Base-by-base conservation (phyloP, 2,797 vertebrate genomes). In the Allobates femoralis region DNA sequence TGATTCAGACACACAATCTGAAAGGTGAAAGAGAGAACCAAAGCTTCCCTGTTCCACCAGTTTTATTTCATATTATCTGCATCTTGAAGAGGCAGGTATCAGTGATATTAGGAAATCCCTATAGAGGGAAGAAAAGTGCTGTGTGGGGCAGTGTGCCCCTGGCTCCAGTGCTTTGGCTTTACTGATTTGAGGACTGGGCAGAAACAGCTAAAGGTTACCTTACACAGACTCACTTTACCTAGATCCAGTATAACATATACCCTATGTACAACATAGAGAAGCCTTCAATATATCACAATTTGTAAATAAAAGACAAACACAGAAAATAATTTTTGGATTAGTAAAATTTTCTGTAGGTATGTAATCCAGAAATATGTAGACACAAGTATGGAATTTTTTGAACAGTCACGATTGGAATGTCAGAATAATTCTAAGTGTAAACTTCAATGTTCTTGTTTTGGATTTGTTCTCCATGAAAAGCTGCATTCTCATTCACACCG, bases 381-480 rank as follows among this genome's bases (percentile, higher is more conserved):
- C 62, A 83, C 55, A 71, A 78, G 58, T 30, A 34, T 71, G 74
- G n/a, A 69, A 66, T 82, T 76, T 81, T 85, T 18, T 46, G 71
- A 73, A 74, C 15, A 79, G 46, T 58, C 71, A 77, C 7, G 28
- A 73, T 51, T 16, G 64, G 86, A 87, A 84, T 87, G 81, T 58
- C 56, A 79, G 28, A 79, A 51, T 79, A 50, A 62, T 78, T 87
- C 80, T 73, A 41, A 79, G 46, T 83, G 81, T 62, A 87, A 71
- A 83, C 81, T 62, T 75, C 30, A 76, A 46, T n/a, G 77, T 18
- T 79, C 79, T 81, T 50, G 58, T 78, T 77, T 58, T 66, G 32
- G 53, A 75, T 81, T n/a, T 81, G 6, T 89, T 91, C 91, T 88
- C 53, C 89, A 4, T 90, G 81, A 5, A 87, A 76, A 87, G 89